Base-by-base conservation (phyloP, 2,888 invertebrate genomes). In the Leucophenga montana region DNA sequence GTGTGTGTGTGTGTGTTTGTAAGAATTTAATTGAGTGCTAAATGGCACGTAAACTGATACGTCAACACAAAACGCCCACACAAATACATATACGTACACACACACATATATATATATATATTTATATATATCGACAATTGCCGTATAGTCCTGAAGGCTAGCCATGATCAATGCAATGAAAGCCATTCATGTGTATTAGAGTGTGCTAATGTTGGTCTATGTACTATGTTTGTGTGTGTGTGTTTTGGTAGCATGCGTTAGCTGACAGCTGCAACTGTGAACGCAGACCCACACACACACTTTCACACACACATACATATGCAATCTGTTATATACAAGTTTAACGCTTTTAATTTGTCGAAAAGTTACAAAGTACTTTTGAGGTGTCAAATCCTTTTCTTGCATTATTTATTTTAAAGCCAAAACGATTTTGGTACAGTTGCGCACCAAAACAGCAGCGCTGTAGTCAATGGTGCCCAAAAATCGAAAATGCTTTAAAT, bases 11-110 rank as follows among this genome's bases (percentile, higher is more conserved):
- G 72, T 73, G 74, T 75, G 70, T 72, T 70, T 73, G 73, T 71
- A 73, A 68, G 65, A 82, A 86, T 80, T 85, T 86, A 86, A 87
- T 87, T 86, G 85, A 85, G 86, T 87, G 85, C 85, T 83, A 87
- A 87, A 87, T 86, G 87, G 85, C 83, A 85, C 84, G 85, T 86
- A 81, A 86, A 87, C 82, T 82, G 84, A 84, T 82, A 82, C 83
- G 84, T 82, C 76, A 82, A 81, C 83, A 78, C 73, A 82, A 66
- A 71, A 65, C 66, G 69, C 68, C 20, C 56, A 54, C 56, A 50
- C 69, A 20, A 33, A 39, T 57, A 54, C 39, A 39, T 11, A 50
- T n/a, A n/a, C n/a, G n/a, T n/a, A 65, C 66, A 67, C 68, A 16
- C 56, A 54, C 56, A 50, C 69, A 20, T 16, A 39, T 57, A 54